Percentiles rank a stretch among this genome's conserved stretches.
phyloP scores from a whole-genome alignment of 2,113 vertebrate genomes.

The Pterophyllum scalare region DNA sequence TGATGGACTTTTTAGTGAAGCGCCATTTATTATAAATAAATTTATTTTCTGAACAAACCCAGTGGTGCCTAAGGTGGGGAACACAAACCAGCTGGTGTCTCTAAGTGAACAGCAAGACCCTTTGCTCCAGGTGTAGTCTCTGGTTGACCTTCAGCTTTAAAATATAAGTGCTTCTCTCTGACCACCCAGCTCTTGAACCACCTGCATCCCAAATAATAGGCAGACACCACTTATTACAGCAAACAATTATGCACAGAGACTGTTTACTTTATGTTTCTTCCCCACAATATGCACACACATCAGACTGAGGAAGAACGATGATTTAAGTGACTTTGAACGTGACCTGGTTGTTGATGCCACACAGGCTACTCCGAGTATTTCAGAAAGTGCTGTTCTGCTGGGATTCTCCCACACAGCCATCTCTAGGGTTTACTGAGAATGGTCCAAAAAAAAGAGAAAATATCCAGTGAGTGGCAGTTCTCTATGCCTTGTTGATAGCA shows the following conservation, averaged over 20 bases:
- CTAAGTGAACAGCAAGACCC: conserved; percentile 22
- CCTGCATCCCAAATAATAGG: conserved; percentile 55
- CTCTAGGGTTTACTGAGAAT: no score
- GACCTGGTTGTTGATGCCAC: no score
- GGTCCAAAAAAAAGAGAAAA: no score
- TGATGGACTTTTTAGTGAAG: not conserved
- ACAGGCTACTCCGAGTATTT: no score
- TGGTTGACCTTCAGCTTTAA: conserved; percentile 61
- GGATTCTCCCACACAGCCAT: no score
- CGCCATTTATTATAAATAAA: not conserved
- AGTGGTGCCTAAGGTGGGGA: not conserved
- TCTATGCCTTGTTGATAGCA: no score
- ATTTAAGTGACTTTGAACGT: no score
- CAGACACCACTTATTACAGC: not conserved
- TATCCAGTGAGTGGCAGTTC: no score
- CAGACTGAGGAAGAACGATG: no score
- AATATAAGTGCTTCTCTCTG: conserved; percentile 43
- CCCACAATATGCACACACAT: no score
- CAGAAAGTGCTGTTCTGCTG: no score
- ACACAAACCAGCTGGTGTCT: conserved; percentile 56
- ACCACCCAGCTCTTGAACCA: conserved; percentile 41
- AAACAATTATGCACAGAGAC: not conserved
- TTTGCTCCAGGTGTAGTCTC: conserved; percentile 24
- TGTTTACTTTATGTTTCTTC: no score
- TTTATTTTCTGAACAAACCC: not conserved